Conservation (phyloP, 2,113 vertebrate genomes). For the Mus musculus region DNA sequence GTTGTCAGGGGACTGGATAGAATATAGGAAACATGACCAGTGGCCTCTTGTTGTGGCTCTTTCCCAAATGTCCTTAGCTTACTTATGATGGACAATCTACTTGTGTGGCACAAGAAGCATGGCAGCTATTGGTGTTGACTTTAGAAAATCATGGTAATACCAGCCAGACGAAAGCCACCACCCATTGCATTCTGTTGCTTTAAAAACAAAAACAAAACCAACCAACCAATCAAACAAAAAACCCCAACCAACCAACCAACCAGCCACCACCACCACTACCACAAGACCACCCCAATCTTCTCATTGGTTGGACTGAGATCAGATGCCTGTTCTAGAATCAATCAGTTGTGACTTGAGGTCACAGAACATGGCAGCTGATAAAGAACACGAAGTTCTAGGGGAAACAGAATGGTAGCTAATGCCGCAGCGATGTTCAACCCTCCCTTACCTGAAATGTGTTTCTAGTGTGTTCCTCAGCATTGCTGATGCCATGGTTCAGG, state of each 20-base stretch:
- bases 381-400: background rate
- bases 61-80: background rate
- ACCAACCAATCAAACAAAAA: too few relatives aligned
- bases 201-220: background rate
- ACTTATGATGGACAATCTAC: background rate
- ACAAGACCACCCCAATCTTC: background rate
- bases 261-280: too few relatives aligned
- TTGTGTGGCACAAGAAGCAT: background rate
- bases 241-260: too few relatives aligned
- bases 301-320: background rate
- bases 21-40: background rate
- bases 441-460: background rate
- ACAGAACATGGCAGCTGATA: background rate
- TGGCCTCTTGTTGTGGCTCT: background rate
- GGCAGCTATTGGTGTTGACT: background rate
- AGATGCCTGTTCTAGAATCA: background rate
- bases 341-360: background rate
- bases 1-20: background rate
- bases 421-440: accelerated
- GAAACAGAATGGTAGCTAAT: background rate
- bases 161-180: background rate
- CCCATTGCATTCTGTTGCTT: background rate
- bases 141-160: background rate
- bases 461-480: background rate
- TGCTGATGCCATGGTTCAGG: background rate